Conservation (phyloP, 2,797 vertebrate genomes). For the Astyanax mexicanus region DNA sequence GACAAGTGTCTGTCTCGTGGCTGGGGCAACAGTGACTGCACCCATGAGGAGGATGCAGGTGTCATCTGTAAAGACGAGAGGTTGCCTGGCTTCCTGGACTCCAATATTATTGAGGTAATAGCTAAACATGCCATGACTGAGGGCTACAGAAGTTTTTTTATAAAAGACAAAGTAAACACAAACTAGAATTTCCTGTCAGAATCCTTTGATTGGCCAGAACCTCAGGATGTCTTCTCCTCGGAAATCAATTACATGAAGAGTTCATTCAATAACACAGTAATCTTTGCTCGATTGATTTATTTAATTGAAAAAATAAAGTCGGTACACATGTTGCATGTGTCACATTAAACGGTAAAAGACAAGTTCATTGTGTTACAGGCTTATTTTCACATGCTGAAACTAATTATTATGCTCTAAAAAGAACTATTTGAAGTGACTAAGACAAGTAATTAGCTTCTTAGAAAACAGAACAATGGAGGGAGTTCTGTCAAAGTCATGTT, state of each 20-base stretch:
- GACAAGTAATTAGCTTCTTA: slow-evolving; percentile 12
- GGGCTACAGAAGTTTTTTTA: not conserved
- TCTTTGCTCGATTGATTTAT: not conserved
- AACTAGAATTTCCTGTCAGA: not conserved
- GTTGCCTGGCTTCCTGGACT: slow-evolving; percentile 89
- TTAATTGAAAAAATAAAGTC: not conserved
- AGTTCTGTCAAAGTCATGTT: slow-evolving; percentile 26
- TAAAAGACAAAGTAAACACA: not conserved
- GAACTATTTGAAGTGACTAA: slow-evolving; percentile 16
- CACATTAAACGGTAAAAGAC: slow-evolving; percentile 7
- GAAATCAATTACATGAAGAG: not conserved
- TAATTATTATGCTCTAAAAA: slow-evolving; percentile 31
- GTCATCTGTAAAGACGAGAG: slow-evolving; percentile 94
- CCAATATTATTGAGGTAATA: slow-evolving; percentile 92
- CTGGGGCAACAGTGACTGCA: slow-evolving; percentile 98
- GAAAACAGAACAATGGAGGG: slow-evolving; percentile 9
- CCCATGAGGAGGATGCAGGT: slow-evolving; percentile 93
- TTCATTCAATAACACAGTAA: not conserved
- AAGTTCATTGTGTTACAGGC: not conserved
- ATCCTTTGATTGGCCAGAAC: not conserved
- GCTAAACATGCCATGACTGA: not conserved
- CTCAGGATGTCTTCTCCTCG: not conserved
- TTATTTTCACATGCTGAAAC: not conserved
- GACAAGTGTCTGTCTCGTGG: slow-evolving; percentile 88
- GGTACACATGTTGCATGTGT: slow-evolving; percentile 7